Evolutionary conservation across 2,888 invertebrate species (phyloP), one percentile per base, ranked within the genome.

Genomic region (Parelbella ahira): DNA sequence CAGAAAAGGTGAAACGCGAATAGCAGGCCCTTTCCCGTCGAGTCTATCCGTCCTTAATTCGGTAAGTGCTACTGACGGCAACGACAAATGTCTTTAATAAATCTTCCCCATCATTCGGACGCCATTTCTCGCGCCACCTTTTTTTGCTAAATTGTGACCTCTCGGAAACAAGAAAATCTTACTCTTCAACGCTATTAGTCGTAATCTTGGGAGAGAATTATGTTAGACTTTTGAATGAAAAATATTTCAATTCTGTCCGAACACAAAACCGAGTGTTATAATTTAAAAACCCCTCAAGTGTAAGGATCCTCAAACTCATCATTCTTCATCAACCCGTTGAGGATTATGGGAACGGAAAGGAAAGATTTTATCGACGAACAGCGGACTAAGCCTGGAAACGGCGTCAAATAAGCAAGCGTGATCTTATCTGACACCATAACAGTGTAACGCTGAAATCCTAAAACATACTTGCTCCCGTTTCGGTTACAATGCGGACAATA

Each of bases 1-100:
- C 36, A n/a, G n/a, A 36, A 47, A 53, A 56, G 53, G 51, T 51
- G 51, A 19, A 29, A 50, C 45, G 47, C 41, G 44, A 51, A 49
- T 50, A 50, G 30, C 36, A 44, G 45, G 45, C n/a, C 49, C 47
- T 53, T 48, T 10, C 24, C 23, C n/a, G 24, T 5, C 47, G 44
- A 32, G 34, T 37, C 29, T 32, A 47, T 45, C 34, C 42, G 34
- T 43, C 48, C 48, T 47, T 54, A 56, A 59, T 56, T 56, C 47
- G 44, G 46, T 51, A 56, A 60, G 53, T 52, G 50, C 21, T 49
- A 30, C 48, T 34, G 49, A 48, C 51, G 39, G 41, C 32, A 46
- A 41, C 44, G 54, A 57, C 54, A 51, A 57, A 58, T 55, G 47
- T 25, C 34, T 38, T 47, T 46, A 51, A 60, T 60, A 60, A 60